These are phyloP conservation scores for Acanthis flammea DNA, from an alignment of 2,797 vertebrate species.

Conservation along the genomic window DNA sequence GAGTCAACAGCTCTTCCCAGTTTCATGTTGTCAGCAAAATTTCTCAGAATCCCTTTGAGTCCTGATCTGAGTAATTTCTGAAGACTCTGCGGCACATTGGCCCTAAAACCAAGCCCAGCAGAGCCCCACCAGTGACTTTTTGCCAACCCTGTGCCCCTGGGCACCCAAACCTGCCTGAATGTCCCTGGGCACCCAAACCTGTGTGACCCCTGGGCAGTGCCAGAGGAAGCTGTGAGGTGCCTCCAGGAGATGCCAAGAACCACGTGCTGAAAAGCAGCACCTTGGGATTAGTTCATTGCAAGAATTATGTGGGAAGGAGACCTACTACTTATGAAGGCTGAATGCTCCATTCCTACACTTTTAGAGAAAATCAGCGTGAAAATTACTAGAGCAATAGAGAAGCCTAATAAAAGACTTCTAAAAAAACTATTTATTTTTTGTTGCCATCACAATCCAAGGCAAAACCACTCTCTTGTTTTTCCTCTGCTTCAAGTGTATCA, in stretches of 20 bases:
- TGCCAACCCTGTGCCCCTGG: not conserved
- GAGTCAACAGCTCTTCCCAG: not conserved
- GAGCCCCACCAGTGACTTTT: not conserved
- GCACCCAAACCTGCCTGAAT: not conserved
- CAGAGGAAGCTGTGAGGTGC: not conserved
- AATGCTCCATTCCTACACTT: not conserved
- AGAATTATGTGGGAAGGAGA: not conserved
- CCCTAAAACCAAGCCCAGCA: not conserved
- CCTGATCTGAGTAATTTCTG: accelerated
- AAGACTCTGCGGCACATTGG: not conserved
- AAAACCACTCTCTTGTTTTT: not conserved
- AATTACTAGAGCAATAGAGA: not conserved
- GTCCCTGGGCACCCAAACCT: not conserved
- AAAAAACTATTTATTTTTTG: not conserved
- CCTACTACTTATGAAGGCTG: not conserved
- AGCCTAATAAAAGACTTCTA: not conserved
- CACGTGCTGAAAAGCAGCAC: not conserved
- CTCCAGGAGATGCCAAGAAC: not conserved
- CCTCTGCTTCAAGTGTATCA: not conserved
- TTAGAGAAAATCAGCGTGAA: not conserved
- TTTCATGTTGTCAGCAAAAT: not conserved
- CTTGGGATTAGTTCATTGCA: not conserved
- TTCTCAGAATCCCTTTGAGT: not conserved
- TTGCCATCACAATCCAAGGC: not conserved
- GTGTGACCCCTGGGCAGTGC: not conserved